Conservation (phyloP, 2,113 vertebrate genomes). For the Actenoides hombroni region DNA sequence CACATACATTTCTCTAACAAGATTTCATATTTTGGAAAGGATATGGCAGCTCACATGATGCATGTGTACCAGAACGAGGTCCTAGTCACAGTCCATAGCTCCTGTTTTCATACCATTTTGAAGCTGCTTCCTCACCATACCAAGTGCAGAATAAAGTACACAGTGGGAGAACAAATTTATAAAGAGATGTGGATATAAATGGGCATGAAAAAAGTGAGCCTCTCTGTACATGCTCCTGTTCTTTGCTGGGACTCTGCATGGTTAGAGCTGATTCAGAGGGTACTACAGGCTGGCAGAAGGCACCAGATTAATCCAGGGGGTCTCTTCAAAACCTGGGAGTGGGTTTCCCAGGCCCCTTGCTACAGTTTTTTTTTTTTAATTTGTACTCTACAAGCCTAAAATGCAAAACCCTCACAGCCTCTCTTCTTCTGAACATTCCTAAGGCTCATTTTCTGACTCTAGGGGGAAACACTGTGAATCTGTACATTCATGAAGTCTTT, state of each 20-base stretch:
- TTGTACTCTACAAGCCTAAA: background rate
- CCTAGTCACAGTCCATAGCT: background rate
- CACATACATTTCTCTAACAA: background rate
- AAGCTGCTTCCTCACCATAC: background rate
- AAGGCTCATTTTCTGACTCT: background rate
- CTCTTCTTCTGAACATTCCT: background rate
- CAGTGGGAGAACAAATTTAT: background rate
- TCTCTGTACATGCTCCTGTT: background rate
- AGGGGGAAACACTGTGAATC: background rate
- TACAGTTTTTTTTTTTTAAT: background rate
- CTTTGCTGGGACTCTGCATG: background rate
- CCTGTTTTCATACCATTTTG: background rate
- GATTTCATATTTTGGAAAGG: background rate
- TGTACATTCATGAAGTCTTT: background rate
- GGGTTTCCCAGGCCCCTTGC: background rate
- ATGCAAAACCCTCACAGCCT: background rate
- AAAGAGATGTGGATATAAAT: fast-evolving
- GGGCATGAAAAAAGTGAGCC: background rate
- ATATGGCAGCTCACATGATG: background rate
- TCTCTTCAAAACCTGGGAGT: background rate
- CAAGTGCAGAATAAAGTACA: background rate
- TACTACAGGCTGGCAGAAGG: background rate
- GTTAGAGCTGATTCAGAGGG: background rate
- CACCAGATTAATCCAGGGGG: background rate
- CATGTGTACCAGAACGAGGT: background rate